Base-by-base conservation (phyloP, 2,797 vertebrate species). In the Lacerta agilis region DNA sequence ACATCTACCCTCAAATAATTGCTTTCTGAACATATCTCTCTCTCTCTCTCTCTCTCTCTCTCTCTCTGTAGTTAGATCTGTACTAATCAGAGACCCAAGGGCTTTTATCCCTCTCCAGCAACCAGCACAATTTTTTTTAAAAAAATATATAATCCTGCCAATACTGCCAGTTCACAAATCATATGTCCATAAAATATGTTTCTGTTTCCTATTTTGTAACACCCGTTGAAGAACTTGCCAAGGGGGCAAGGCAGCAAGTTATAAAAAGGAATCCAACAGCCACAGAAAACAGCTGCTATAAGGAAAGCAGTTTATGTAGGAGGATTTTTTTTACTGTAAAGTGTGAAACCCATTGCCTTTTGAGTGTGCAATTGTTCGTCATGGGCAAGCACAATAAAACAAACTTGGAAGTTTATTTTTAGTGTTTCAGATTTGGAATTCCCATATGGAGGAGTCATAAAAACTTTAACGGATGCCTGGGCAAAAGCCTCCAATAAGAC, bases 161-260 rank as follows among this genome's bases (percentile, higher is more conserved):
- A 85, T 92, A 88, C 78, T 66, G 83, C 81, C 45, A 76, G 66
- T 18, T 80, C 87, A 84, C 85, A 91, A 93, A 88, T 92, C 80
- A 49, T 75, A 36, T 43, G 76, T 82, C 55, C 90, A 71, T 87
- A 77, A 94, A 89, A 66, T 18, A 67, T 38, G 23, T 36, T 71
- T 15, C 64, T 87, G 0, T 36, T 78, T 72, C 64, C 23, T 77
- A 84, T 91, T 66, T 71, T 55, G 23, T 82, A 71, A 73, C 88
- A 77, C 43, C 66, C 76, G 79, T 85, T 0, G 72, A 82, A 13
- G 41, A 85, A 76, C 41, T 36, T 87, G 79, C 80, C 87, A 83
- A 83, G 10, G 75, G 43, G 49, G 43, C 36, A 88, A 71, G 75
- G 10, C 64, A 55, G 23, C 43, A 78, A 3, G 2, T 69, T 45